Percentiles rank a stretch among this genome's conserved stretches.
phyloP scores from a whole-genome alignment of 2,888 invertebrate species.

The Yponomeuta plumbellus region DNA sequence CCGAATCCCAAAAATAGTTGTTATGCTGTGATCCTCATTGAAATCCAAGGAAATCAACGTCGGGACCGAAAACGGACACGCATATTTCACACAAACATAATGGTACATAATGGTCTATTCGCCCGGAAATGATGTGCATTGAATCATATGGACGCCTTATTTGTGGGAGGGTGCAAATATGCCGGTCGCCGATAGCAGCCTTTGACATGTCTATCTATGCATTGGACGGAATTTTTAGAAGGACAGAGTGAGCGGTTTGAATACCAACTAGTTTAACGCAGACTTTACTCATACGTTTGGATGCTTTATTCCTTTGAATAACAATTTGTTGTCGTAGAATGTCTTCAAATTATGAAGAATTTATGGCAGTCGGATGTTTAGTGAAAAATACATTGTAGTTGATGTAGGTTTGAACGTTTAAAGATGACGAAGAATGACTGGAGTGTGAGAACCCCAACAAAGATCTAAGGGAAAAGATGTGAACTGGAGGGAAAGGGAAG shows the following conservation, averaged over 20 bases:
- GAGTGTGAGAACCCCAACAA: no score
- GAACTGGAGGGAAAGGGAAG: no score
- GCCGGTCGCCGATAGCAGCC: conserved; percentile 26
- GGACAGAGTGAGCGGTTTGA: background rate
- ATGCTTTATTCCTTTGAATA: background rate
- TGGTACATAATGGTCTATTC: conserved; percentile 26
- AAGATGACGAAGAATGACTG: no score
- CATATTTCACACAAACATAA: background rate
- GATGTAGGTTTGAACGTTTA: no score
- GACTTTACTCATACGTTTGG: background rate
- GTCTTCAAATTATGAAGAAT: background rate
- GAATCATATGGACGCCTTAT: conserved; percentile 46
- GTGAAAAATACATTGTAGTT: background rate
- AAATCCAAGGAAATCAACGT: conserved; percentile 4
- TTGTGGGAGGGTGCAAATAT: conserved; percentile 29
- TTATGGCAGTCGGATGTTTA: background rate
- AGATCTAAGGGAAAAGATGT: no score
- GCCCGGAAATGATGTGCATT: conserved; percentile 60
- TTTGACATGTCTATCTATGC: background rate
- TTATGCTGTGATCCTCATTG: background rate
- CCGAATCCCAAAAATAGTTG: no score
- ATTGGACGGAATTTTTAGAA: background rate
- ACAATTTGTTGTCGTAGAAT: background rate
- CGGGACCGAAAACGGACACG: background rate
- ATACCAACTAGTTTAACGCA: background rate